Conservation (phyloP, 2,113 vertebrate genomes). For the Drymodes brunneopygia region DNA sequence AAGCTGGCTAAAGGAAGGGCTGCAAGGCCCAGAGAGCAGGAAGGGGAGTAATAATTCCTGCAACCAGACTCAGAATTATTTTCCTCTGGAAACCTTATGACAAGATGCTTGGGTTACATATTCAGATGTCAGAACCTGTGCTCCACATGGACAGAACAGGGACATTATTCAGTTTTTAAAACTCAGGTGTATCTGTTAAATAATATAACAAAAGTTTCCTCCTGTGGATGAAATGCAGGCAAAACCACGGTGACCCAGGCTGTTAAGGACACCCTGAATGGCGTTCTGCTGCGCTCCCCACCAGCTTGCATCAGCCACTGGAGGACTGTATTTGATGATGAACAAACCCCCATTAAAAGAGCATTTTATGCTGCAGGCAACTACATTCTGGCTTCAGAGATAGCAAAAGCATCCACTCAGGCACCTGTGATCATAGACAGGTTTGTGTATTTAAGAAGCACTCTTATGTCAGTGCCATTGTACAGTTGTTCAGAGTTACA, state of each 20-base stretch:
- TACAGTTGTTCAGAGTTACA: not conserved
- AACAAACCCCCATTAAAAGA: constrained; percentile 83
- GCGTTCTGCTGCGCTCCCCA: constrained; percentile 80
- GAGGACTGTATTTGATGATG: constrained; percentile 83
- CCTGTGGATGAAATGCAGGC: constrained; percentile 67
- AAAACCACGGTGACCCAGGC: constrained; percentile 88
- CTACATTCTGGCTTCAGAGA: constrained; percentile 87
- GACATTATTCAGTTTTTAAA: not conserved
- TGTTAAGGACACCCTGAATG: constrained; percentile 75
- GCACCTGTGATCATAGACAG: constrained; percentile 90
- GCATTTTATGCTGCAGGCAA: constrained; percentile 92
- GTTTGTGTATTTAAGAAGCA: constrained; percentile 61
- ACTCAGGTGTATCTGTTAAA: accelerated
- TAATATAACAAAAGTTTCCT: not conserved
- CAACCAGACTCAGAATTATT: not conserved
- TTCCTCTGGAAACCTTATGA: not conserved
- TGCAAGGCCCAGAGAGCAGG: not conserved
- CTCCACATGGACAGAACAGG: not conserved
- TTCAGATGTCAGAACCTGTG: not conserved
- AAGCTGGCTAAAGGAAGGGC: not conserved
- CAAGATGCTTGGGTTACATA: not conserved
- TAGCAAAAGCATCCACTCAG: constrained; percentile 68
- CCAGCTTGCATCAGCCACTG: constrained; percentile 81
- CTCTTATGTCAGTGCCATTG: not conserved
- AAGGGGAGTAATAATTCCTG: not conserved